These are phyloP conservation scores for Kobus ellipsiprymnus DNA, from an alignment of 2,113 vertebrate genomes.

Conservation along the genomic window DNA sequence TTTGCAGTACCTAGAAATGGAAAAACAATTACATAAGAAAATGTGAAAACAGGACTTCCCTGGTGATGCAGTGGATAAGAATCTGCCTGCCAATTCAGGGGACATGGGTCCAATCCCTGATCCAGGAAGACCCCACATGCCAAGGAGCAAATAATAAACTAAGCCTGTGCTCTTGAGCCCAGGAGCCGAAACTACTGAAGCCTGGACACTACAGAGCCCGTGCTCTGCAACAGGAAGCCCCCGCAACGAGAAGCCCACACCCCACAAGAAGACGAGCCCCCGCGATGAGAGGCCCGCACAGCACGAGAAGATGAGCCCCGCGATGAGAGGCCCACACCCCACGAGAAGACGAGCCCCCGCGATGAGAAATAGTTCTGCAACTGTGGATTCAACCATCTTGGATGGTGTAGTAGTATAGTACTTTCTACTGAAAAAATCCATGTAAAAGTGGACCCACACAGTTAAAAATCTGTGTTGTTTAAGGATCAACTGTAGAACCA, in stretches of 20 bases:
- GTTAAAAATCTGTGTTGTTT: not conserved
- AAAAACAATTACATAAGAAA: constrained; percentile 11
- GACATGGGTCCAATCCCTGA: not conserved
- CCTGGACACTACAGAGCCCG: not conserved
- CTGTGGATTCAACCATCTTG: not conserved
- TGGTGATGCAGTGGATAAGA: not conserved
- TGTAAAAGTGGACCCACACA: not conserved
- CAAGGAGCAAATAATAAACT: not conserved
- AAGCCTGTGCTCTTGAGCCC: not conserved
- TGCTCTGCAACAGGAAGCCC: not conserved
- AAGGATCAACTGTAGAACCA: not conserved
- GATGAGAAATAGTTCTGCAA: not conserved
- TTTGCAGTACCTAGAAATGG: constrained; percentile 88
- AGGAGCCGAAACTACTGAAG: not conserved
- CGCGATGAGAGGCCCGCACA: too few relatives aligned
- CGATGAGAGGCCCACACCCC: too few relatives aligned
- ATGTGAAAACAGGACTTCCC: not conserved
- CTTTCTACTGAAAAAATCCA: not conserved
- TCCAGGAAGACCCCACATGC: not conserved
- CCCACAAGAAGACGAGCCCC: too few relatives aligned
- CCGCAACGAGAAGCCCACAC: not conserved
- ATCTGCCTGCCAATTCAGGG: not conserved
- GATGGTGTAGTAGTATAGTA: not conserved
- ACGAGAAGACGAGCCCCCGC: too few relatives aligned
- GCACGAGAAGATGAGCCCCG: too few relatives aligned